Conservation (phyloP, 2,888 invertebrate genomes). For the Hypena proboscidalis region DNA sequence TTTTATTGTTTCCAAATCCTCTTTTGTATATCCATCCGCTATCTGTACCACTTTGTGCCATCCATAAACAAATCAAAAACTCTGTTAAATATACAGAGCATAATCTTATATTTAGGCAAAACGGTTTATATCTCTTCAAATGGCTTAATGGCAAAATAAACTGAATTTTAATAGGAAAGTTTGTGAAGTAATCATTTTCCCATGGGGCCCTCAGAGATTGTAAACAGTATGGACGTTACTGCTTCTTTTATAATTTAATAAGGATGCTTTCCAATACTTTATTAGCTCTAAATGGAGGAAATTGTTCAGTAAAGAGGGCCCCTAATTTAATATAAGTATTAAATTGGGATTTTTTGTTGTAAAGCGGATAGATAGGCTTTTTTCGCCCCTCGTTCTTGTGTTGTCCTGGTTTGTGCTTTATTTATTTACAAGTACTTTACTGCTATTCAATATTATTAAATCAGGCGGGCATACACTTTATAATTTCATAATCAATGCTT, state of each 20-base stretch:
- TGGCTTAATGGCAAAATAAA: constrained; percentile 74
- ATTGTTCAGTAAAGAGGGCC: constrained; percentile 70
- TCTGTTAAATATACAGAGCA: constrained; percentile 53
- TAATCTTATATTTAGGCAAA: constrained; percentile 55
- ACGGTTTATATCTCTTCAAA: constrained; percentile 66
- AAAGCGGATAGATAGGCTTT: neutral
- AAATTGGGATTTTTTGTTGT: constrained; percentile 20
- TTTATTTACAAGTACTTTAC: no score
- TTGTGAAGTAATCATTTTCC: constrained; percentile 64
- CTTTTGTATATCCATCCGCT: no score
- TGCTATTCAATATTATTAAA: no score
- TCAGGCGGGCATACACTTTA: no score
- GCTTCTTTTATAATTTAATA: constrained; percentile 70
- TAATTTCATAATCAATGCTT: no score
- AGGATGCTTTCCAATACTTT: constrained; percentile 77
- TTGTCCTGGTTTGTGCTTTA: no score
- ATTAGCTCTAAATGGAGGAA: constrained; percentile 75
- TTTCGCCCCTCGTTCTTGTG: no score
- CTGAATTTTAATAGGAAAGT: constrained; percentile 68
- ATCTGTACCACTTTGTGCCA: constrained; percentile 19
- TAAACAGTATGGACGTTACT: constrained; percentile 50
- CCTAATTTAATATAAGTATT: constrained; percentile 30
- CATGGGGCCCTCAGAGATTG: constrained; percentile 60
- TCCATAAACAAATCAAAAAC: constrained; percentile 49
- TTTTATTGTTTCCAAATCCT: no score